Evolutionary conservation across 2,797 vertebrate genomes (phyloP).

Genomic region (Sebastes hubbsi): DNA sequence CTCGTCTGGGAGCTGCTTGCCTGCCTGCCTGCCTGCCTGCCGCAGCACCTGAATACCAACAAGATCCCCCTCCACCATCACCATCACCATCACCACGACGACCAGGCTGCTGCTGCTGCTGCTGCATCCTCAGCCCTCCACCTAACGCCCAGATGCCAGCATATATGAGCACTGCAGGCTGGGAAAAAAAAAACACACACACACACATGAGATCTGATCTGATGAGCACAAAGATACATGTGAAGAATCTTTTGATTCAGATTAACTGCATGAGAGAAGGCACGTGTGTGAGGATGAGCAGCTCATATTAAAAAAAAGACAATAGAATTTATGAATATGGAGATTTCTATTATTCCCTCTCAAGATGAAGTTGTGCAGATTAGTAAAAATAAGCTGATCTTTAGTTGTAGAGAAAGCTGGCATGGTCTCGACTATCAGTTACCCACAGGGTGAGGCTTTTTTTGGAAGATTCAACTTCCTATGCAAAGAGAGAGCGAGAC

Average conservation of each 20-base stretch:
- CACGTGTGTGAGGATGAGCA: background rate
- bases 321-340: background rate
- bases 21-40: conserved; percentile 68
- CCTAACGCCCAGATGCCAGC: conserved; percentile 3
- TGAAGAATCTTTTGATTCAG: background rate
- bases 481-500: conserved; percentile 14
- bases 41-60: conserved; percentile 94
- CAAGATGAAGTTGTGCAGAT: background rate
- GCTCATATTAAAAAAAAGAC: background rate
- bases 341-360: background rate
- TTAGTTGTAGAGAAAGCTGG: background rate
- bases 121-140: conserved; percentile 41
- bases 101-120: conserved; percentile 39
- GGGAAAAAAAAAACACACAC: background rate
- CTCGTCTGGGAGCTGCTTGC: conserved; percentile 88
- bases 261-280: background rate
- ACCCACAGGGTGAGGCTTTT: background rate
- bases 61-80: conserved; percentile 66
- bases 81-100: conserved; percentile 37
- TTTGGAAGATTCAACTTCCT: conserved; percentile 1
- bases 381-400: background rate
- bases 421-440: background rate
- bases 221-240: background rate
- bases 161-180: conserved; percentile 15
- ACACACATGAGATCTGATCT: background rate